phyloP scores from a whole-genome alignment of 2,797 vertebrate species.

The Cercopithecus diana region DNA sequence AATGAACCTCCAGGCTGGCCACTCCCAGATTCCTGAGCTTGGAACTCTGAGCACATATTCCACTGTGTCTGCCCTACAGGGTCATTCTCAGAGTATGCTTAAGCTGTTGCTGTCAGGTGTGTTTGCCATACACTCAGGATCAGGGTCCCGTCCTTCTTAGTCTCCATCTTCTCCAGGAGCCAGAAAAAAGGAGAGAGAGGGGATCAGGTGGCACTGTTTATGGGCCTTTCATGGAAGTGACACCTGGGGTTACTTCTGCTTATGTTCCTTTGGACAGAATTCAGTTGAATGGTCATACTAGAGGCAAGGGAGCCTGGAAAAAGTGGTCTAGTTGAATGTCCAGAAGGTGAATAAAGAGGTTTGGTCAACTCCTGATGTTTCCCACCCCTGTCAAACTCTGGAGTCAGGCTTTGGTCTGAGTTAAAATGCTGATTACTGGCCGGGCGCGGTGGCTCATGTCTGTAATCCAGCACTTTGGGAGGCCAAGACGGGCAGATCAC shows the following conservation, averaged over 20 bases:
- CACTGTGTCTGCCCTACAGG: background rate
- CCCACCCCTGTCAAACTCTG: background rate
- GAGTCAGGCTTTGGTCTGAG: background rate
- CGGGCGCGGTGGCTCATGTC: accelerated
- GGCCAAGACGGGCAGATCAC: no score
- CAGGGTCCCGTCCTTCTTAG: background rate
- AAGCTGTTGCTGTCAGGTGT: background rate
- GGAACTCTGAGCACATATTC: background rate
- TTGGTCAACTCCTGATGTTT: background rate
- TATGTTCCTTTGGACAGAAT: background rate
- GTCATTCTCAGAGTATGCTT: background rate
- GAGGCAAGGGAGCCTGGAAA: background rate
- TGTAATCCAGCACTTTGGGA: no score
- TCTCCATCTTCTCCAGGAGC: background rate
- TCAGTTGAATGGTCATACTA: background rate
- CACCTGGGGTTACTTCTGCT: background rate
- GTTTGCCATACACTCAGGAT: background rate
- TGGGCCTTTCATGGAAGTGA: background rate
- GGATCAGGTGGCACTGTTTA: background rate
- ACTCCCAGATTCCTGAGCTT: background rate
- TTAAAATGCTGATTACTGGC: background rate
- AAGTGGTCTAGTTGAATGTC: background rate
- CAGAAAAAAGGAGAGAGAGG: background rate
- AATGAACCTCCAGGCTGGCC: background rate
- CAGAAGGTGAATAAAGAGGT: background rate